phyloP scores from a whole-genome alignment of 2,888 invertebrate species.

The Eurytoma adleriae region DNA sequence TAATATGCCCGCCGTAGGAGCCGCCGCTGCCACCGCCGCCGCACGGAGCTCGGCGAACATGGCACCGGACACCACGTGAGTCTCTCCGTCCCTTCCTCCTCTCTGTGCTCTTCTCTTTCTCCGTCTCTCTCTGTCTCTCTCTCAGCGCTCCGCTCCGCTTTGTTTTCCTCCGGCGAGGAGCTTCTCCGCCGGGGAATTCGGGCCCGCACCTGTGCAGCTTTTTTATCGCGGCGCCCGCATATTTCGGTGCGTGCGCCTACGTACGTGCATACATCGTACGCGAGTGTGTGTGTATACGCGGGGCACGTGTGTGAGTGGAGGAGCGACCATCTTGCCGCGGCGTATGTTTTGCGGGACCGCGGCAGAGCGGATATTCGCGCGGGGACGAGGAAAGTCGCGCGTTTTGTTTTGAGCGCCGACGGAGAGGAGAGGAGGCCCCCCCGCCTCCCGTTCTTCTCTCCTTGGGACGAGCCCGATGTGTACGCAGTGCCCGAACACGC shows the following conservation, averaged over 20 bases:
- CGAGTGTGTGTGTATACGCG: too few relatives aligned
- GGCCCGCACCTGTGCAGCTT: too few relatives aligned
- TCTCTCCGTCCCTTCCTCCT: constrained; percentile 57
- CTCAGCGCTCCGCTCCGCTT: neutral
- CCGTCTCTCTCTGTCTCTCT: constrained; percentile 12
- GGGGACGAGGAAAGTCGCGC: neutral
- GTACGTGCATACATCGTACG: too few relatives aligned
- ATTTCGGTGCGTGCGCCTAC: neutral
- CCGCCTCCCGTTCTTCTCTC: neutral
- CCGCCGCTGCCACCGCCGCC: constrained; percentile 36
- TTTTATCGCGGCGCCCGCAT: neutral
- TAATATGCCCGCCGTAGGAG: constrained; percentile 20
- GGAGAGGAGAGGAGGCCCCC: neutral
- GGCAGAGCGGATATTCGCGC: neutral
- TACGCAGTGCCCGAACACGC: too few relatives aligned
- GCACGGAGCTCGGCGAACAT: constrained; percentile 64
- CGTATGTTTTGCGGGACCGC: neutral
- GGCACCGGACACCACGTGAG: constrained; percentile 73
- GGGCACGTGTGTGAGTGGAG: neutral
- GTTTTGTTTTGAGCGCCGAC: neutral
- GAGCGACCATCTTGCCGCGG: constrained; percentile 53
- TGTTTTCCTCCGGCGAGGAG: too few relatives aligned
- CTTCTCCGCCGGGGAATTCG: too few relatives aligned
- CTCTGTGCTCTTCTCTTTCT: constrained; percentile 40
- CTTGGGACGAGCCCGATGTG: too few relatives aligned